phyloP scores from a whole-genome alignment of 2,888 invertebrate genomes.

The Drosophila mercatorum region DNA sequence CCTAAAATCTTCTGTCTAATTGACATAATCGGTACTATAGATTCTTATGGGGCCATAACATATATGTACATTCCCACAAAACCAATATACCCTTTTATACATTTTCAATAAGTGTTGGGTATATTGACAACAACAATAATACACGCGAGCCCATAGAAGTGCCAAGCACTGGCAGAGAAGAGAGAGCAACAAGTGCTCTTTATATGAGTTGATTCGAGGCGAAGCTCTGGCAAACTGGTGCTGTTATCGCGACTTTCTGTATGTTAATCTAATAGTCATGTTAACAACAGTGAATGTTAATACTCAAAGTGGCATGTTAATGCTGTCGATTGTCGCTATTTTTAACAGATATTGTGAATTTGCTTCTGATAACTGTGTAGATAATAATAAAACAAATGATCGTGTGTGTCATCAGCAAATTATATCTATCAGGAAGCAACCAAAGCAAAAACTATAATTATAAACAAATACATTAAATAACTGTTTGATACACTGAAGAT shows the following conservation, averaged over 20 bases:
- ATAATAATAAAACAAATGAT: slow-evolving; percentile 33
- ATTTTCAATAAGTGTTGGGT: background rate
- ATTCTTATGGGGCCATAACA: too few species aligned
- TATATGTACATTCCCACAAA: background rate
- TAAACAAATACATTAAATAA: background rate
- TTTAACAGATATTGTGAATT: slow-evolving; percentile 8
- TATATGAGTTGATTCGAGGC: background rate
- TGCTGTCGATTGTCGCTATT: background rate
- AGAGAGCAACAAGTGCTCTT: slow-evolving; percentile 27
- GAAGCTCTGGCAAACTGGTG: slow-evolving; percentile 10
- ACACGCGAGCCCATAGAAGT: slow-evolving; percentile 24
- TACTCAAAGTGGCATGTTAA: slow-evolving; percentile 46
- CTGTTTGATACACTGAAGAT: background rate
- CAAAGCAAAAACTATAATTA: slow-evolving; percentile 1
- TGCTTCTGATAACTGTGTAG: slow-evolving; percentile 21
- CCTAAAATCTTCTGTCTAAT: background rate
- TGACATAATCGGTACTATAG: too few species aligned
- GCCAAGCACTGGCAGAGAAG: slow-evolving; percentile 15
- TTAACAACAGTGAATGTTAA: slow-evolving; percentile 21
- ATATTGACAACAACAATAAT: slow-evolving; percentile 31
- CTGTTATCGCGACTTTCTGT: slow-evolving; percentile 23
- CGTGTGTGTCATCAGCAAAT: slow-evolving; percentile 32
- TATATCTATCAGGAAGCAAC: slow-evolving; percentile 1
- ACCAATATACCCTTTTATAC: background rate
- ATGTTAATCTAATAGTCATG: slow-evolving; percentile 31